Conservation (phyloP, 92 coral and sea anemone species). For the Palythoa heliodiscus region DNA sequence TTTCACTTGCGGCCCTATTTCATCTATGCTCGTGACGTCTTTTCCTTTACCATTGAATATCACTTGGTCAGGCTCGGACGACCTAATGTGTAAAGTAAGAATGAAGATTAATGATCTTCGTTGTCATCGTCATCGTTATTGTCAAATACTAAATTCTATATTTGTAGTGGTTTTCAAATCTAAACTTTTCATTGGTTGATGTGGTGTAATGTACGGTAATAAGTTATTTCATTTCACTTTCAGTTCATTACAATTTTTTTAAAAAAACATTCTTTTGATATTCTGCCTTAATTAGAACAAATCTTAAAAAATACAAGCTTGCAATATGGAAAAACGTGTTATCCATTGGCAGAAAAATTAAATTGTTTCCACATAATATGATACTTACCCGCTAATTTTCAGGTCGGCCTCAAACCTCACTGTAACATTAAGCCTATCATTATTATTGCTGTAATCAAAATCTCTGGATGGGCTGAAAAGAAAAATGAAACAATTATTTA, state of each 20-base stretch:
- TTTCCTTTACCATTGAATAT: conserved; percentile 58
- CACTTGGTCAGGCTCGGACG: conserved; percentile 74
- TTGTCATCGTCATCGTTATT: too few relatives aligned
- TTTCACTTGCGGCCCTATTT: conserved; percentile 69
- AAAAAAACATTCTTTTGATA: too few relatives aligned
- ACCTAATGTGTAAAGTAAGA: conserved; percentile 36
- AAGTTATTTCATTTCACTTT: too few relatives aligned
- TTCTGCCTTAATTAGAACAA: too few relatives aligned
- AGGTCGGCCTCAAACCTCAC: conserved; percentile 85
- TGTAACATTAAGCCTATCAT: conserved; percentile 44
- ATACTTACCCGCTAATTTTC: conserved; percentile 72
- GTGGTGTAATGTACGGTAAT: too few relatives aligned
- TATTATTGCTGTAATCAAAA: conserved; percentile 60
- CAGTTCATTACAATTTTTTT: too few relatives aligned
- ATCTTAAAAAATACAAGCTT: too few relatives aligned
- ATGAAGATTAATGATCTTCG: not conserved
- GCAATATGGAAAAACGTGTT: too few relatives aligned
- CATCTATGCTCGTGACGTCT: conserved; percentile 42
- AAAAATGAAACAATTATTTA: not conserved
- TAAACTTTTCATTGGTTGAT: too few relatives aligned
- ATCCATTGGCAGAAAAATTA: not conserved
- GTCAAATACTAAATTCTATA: too few relatives aligned
- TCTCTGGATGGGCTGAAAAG: conserved; percentile 61
- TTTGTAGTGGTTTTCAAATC: too few relatives aligned
- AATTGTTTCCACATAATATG: not conserved